Base-by-base conservation (phyloP, 2,888 invertebrate genomes). In the Sepioteuthis lessoniana region DNA sequence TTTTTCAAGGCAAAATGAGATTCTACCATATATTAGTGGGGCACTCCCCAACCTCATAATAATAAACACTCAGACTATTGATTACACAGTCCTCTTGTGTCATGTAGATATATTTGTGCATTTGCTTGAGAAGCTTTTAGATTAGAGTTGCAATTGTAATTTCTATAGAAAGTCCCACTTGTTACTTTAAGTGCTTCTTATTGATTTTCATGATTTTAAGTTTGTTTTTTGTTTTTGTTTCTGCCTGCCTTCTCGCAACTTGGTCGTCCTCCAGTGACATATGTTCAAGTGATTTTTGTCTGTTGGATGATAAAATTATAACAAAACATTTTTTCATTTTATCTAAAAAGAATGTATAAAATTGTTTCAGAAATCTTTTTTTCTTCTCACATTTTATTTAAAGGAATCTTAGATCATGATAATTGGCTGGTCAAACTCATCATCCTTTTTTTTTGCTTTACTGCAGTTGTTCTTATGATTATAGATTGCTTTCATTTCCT, bases 151-250 rank as follows among this genome's bases (percentile, higher is more conserved):
- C 55, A 76, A n/a, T n/a, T 76, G 76, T n/a, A n/a, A 76, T n/a
- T 76, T 90, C 42, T 55, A n/a, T 91, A 46, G 92, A 47, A 42
- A 91, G 35, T 47, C 92, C 92, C 38, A 91, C 92, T 47, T 91
- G 47, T 91, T 31, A 31, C n/a, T 91, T 38, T 91, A 91, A 91
- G 47, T 91, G 47, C 31, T 25, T 13, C 16, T 91, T 31, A 42
- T 38, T 38, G 37, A 91, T 38, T 91, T 42, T 42, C 42, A 42
- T 42, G n/a, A n/a, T 42, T 42, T 42, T 42, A n/a, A n/a, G n/a
- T 42, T 7, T 42, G 4, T 42, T 55, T 55, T 55, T 55, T 76
- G 16, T 35, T 13, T 13, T 31, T 35, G 7, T 76, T 21, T 4
- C n/a, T 0, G n/a, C n/a, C 16, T n/a, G 13, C 0, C n/a, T n/a